Evolutionary conservation across 2,797 vertebrate species (phyloP), one percentile per base, ranked within the genome.

Genomic region (Enteromius thamalakanensis): DNA sequence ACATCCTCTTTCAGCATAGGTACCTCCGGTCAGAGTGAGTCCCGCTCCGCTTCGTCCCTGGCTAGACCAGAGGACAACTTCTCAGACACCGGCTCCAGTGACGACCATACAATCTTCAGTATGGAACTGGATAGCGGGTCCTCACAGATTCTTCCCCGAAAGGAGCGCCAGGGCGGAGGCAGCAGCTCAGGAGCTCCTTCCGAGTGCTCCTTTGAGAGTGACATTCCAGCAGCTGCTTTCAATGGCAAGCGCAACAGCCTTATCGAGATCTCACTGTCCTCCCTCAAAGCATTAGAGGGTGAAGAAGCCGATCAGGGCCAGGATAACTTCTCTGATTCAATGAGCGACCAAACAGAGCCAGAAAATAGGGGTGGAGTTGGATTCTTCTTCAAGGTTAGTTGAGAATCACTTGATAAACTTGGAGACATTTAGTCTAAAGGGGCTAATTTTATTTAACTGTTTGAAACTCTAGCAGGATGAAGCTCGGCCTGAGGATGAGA

Each of bases 331-430:
- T 92, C 91, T 3, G 96, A 96, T 78, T 94, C 96, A 0, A 90
- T 95, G 88, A 95, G 94, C 29, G 96, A 96, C 76, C 90, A 89
- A n/a, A 93, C 90, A 0, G 96, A 96, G 80, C 90, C 92, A 0
- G 96, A 96, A 47, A 81, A 11, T 9, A 94, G 89, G 89, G 89
- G 84, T 68, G 94, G 94, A 3, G 88, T 96, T 26, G 97, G 97
- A 3, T 98, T 97, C 93, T 97, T 97, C 92, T 98, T 96, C 78
- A 98, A 96, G 95, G 97, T 97, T 67, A 79, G 91, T 64, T 37
- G 21, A 47, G 19, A 6, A 19, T 21, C 34, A 26, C 8, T 6
- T 80, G 34, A 2, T 37, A 26, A 37, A 67, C 17, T 37, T 78
- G 14, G 10, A 8, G 71, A 37, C n/a, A n/a, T 40, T 58, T 58